phyloP scores from a whole-genome alignment of 1,140 invertebrate species.

The Mya arenaria region DNA sequence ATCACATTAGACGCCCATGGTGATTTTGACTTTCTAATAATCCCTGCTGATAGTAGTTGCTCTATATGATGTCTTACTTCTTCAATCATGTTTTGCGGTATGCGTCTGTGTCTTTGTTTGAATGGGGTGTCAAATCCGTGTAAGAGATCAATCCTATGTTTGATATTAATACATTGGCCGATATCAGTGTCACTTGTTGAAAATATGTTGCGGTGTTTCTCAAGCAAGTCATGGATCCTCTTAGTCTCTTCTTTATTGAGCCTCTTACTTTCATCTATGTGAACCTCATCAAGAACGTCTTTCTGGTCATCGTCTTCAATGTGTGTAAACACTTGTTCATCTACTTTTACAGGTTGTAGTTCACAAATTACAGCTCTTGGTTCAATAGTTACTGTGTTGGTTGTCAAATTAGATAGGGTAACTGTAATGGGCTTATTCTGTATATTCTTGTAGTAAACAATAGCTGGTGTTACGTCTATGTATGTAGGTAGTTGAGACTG shows the following conservation, averaged over 20 bases:
- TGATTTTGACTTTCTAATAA: conserved; percentile 1
- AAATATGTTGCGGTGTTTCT: conserved; percentile 9
- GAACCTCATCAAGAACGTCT: background rate
- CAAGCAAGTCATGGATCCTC: background rate
- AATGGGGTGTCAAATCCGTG: conserved; percentile 37
- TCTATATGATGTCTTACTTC: conserved; percentile 41
- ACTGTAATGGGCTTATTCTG: conserved; percentile 2
- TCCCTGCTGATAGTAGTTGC: background rate
- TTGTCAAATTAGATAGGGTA: conserved; percentile 20
- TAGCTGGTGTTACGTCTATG: conserved; percentile 24
- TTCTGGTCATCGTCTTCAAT: background rate
- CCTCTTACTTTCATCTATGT: background rate
- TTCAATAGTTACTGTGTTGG: conserved; percentile 5
- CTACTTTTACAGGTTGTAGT: conserved; percentile 25
- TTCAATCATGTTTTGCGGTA: conserved; percentile 25
- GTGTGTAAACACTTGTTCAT: background rate
- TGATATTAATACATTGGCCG: background rate
- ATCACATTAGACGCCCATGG: conserved; percentile 30
- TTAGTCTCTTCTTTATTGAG: conserved; percentile 12
- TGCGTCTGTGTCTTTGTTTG: conserved; percentile 34
- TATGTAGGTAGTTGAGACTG: background rate
- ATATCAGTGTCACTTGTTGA: conserved; percentile 19
- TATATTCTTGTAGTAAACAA: background rate
- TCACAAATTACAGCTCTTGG: conserved; percentile 21
- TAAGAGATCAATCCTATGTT: conserved; percentile 31